Conservation (phyloP, 23 tunicate species). For the Phallusia fumigata region DNA sequence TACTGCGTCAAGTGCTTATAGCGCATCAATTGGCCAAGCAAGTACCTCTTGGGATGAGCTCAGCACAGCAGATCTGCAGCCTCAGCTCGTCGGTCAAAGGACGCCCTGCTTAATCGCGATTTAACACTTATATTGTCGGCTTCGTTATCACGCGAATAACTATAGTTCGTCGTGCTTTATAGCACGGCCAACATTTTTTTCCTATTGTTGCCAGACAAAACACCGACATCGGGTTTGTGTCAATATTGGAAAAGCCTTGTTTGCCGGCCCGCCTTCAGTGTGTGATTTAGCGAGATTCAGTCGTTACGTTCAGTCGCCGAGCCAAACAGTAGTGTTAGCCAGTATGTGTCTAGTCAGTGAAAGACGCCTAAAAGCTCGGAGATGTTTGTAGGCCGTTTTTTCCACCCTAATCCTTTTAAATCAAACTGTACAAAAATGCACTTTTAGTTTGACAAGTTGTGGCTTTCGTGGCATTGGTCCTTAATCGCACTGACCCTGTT, state of each 20-base stretch:
- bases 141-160: neutral
- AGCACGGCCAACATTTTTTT: neutral
- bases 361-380: no score
- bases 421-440: no score
- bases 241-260: conserved; percentile 1
- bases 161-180: neutral
- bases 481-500: no score
- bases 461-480: no score
- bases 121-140: neutral
- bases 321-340: no score
- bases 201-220: conserved; percentile 7
- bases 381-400: no score
- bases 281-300: neutral
- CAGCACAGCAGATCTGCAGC: neutral
- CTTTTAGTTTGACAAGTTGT: no score
- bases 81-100: neutral
- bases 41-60: conserved; percentile 3
- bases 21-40: conserved; percentile 10
- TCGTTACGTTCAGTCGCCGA: no score
- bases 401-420: no score
- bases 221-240: neutral
- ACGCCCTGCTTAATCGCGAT: neutral
- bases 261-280: neutral
- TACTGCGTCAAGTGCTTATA: neutral
- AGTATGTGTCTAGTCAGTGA: no score